Evolutionary conservation across 2,797 vertebrate genomes (phyloP).

Genomic region (Falco columbarius): DNA sequence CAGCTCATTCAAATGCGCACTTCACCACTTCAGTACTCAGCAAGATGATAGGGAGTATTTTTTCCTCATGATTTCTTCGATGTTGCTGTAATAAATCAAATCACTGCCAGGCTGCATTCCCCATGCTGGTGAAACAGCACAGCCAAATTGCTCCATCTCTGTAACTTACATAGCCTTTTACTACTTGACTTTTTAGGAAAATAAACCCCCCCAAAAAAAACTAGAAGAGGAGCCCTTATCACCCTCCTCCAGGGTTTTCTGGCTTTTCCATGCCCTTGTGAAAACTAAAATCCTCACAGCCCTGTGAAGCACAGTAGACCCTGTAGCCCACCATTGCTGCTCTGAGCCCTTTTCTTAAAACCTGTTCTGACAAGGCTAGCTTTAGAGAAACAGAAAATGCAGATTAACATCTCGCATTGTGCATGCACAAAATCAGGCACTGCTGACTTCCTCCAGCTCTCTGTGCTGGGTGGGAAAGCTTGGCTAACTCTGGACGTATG

Average conservation of each 20-base stretch:
- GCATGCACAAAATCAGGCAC: neutral
- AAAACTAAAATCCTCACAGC: neutral
- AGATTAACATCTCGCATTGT: neutral
- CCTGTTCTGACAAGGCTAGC: neutral
- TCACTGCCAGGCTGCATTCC: neutral
- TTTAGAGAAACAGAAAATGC: neutral
- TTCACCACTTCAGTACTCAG: neutral
- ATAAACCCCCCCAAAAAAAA: neutral
- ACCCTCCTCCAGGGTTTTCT: neutral
- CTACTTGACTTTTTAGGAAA: neutral
- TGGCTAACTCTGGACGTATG: neutral
- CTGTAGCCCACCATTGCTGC: neutral
- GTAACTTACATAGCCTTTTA: neutral
- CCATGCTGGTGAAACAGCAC: neutral
- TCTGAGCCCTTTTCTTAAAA: neutral
- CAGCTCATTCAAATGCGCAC: constrained; percentile 7
- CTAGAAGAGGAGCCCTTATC: neutral
- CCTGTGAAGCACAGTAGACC: neutral
- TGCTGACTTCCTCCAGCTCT: neutral
- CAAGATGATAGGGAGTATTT: neutral
- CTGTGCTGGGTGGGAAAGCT: neutral
- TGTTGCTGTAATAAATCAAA: constrained; percentile 4
- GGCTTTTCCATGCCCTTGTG: neutral
- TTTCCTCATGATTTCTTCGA: constrained; percentile 6
- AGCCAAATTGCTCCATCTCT: neutral